Percentiles rank a stretch among this genome's conserved stretches.
Evolutionary conservation across 1,140 invertebrate genomes (phyloP).

Genomic region (Hyles euphorbiae): DNA sequence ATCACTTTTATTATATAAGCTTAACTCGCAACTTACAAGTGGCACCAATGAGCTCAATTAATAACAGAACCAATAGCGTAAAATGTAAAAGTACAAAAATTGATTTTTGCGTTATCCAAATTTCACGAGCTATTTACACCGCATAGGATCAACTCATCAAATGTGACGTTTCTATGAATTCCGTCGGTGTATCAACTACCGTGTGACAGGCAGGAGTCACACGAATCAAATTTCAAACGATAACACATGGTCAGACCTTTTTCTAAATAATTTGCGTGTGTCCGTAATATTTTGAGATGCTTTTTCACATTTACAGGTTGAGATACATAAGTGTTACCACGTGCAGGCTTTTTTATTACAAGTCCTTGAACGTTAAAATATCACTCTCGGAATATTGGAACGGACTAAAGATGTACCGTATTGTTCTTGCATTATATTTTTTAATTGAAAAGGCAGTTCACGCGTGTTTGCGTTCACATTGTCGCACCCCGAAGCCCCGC

Average conservation of each 20-base stretch:
- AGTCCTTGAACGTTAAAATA: too few species aligned
- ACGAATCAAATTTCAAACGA: conserved; percentile 32
- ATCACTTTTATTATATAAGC: too few species aligned
- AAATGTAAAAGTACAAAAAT: too few species aligned
- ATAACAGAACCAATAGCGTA: too few species aligned
- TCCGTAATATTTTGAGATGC: conserved; percentile 23
- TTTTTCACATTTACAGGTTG: too few species aligned
- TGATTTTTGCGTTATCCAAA: conserved; percentile 9
- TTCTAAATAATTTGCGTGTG: conserved; percentile 29
- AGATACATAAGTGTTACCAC: too few species aligned
- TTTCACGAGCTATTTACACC: conserved; percentile 40
- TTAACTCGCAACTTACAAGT: too few species aligned
- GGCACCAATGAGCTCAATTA: too few species aligned
- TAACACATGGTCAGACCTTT: conserved; percentile 33
- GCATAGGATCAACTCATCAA: conserved; percentile 22
- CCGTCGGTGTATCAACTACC: conserved; percentile 24
- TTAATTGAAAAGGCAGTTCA: conserved; percentile 24
- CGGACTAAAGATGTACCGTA: too few species aligned
- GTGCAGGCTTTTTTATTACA: too few species aligned
- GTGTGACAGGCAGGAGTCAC: conserved; percentile 27
- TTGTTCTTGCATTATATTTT: conserved; percentile 1
- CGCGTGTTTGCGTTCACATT: conserved; percentile 36
- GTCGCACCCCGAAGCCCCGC: conserved; percentile 39
- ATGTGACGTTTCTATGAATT: conserved; percentile 37
- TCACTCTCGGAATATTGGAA: too few species aligned